Conservation (phyloP, 2,797 vertebrate species). For the Glossophaga mutica region DNA sequence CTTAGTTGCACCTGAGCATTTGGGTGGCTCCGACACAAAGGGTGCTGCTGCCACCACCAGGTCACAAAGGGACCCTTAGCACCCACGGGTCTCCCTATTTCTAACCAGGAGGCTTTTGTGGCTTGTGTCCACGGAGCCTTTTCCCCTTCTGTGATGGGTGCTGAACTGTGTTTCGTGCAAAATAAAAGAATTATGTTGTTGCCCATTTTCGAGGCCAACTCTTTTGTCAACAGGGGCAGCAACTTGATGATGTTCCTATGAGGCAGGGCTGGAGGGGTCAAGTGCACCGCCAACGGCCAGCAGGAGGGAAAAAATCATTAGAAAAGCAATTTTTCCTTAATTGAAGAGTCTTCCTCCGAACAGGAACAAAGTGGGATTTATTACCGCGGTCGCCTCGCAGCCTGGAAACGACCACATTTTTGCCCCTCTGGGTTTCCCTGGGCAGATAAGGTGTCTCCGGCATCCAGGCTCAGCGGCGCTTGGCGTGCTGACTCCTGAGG, state of each 20-base stretch:
- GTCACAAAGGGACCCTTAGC: neutral
- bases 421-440: slow-evolving; percentile 56
- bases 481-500: fast-evolving
- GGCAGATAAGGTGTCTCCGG: neutral
- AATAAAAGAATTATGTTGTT: slow-evolving; percentile 69
- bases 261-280: slow-evolving; percentile 76
- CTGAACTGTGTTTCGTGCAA: slow-evolving; percentile 48
- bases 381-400: slow-evolving; percentile 53
- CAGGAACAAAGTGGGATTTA: slow-evolving; percentile 78
- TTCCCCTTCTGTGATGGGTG: slow-evolving; percentile 31
- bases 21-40: neutral
- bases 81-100: neutral
- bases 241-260: slow-evolving; percentile 73
- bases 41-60: neutral
- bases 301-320: slow-evolving; percentile 76
- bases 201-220: slow-evolving; percentile 62
- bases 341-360: slow-evolving; percentile 81
- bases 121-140: slow-evolving; percentile 2
- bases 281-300: slow-evolving; percentile 70
- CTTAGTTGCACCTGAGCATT: neutral
- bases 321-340: slow-evolving; percentile 85
- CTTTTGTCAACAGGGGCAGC: slow-evolving; percentile 56
- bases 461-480: neutral
- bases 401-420: slow-evolving; percentile 53
- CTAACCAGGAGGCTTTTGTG: neutral